Evolutionary conservation across 2,888 invertebrate species (phyloP).

Genomic region (Philopedon plagiatum): DNA sequence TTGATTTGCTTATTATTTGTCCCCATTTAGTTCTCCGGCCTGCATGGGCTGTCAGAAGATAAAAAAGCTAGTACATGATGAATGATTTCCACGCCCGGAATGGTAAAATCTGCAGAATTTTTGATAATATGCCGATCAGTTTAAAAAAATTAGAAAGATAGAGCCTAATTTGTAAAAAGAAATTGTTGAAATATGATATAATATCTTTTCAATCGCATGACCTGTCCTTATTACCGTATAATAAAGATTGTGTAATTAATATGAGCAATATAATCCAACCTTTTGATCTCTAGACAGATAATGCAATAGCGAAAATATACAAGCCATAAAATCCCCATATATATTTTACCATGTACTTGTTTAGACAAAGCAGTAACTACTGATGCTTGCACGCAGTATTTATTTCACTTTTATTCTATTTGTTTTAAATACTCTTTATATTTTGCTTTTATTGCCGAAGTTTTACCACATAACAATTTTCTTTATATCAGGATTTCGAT

Average conservation of each 20-base stretch:
- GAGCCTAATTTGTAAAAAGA: no score
- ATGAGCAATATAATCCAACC: constrained; percentile 10
- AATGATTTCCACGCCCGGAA: no score
- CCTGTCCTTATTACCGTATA: no score
- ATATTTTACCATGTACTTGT: constrained; percentile 31
- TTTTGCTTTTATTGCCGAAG: background rate
- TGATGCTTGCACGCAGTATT: constrained; percentile 39
- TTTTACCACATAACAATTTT: background rate
- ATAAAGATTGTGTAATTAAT: background rate
- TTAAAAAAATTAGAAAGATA: no score
- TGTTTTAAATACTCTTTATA: constrained; percentile 36
- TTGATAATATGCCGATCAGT: no score
- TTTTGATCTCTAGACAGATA: constrained; percentile 12
- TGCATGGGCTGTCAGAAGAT: no score
- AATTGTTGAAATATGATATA: no score
- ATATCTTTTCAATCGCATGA: no score
- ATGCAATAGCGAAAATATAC: constrained; percentile 17
- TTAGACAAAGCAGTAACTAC: constrained; percentile 42
- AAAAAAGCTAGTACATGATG: no score
- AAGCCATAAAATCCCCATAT: constrained; percentile 28
- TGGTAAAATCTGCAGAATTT: no score
- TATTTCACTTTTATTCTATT: constrained; percentile 42
- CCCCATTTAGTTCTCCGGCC: no score
- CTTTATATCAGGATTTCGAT: background rate
- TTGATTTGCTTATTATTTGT: no score